Percentiles rank a stretch among this genome's conserved stretches.
Evolutionary conservation across 2,888 invertebrate genomes (phyloP).

Genomic region (Trichopria drosophilae): DNA sequence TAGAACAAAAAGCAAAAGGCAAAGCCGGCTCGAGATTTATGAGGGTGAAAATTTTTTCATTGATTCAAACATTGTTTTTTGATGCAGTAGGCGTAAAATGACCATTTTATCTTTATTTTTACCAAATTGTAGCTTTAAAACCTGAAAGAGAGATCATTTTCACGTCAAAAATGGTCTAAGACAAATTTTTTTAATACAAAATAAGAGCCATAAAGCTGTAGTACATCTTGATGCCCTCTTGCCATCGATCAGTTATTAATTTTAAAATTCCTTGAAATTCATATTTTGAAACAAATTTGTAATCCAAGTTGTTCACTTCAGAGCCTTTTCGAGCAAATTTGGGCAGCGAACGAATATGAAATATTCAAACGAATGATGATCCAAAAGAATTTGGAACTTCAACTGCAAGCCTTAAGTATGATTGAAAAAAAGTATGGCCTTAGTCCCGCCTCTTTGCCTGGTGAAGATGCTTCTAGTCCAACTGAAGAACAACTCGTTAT

Average conservation of each 20-base stretch:
- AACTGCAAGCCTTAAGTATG: conserved; percentile 83
- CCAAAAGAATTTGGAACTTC: conserved; percentile 87
- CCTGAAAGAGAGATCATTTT: too few species aligned
- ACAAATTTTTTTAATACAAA: too few species aligned
- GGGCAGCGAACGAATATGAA: conserved; percentile 90
- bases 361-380: conserved; percentile 93
- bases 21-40: too few species aligned
- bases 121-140: too few species aligned
- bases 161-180: too few species aligned
- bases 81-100: too few species aligned
- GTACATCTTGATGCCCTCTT: not conserved
- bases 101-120: too few species aligned
- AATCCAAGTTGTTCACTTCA: too few species aligned
- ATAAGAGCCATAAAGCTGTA: not conserved
- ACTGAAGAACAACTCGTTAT: conserved; percentile 64
- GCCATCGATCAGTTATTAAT: not conserved
- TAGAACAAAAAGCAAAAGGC: too few species aligned
- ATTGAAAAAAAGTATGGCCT: conserved; percentile 77
- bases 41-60: too few species aligned
- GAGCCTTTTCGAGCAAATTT: conserved; percentile 75
- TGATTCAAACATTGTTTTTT: too few species aligned
- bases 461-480: conserved; percentile 52
- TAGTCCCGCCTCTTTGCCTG: conserved; percentile 66
- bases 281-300: not conserved
- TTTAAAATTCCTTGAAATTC: not conserved